phyloP scores from a whole-genome alignment of 2,797 vertebrate species.

The Spondyliosoma cantharus region DNA sequence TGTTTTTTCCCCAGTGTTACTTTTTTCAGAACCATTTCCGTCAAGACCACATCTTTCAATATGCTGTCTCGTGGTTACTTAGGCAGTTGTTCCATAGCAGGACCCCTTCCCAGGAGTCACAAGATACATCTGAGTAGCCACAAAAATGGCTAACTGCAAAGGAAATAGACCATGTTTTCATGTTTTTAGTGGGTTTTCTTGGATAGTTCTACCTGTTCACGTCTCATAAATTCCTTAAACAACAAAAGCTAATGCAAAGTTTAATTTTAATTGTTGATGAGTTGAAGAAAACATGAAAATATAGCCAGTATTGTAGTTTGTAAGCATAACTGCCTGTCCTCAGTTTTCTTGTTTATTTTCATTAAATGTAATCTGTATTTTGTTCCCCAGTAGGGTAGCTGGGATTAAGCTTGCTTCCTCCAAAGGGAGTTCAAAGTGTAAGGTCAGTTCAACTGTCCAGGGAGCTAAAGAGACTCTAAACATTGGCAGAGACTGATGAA shows the following conservation, averaged over 20 bases:
- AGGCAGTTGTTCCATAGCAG: neutral
- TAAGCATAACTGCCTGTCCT: neutral
- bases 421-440: neutral
- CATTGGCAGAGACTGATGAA: too few relatives aligned
- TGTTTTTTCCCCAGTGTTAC: neutral
- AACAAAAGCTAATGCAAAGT: neutral
- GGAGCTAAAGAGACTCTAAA: neutral
- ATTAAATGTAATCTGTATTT: neutral
- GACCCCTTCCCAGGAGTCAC: neutral
- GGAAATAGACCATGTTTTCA: neutral
- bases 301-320: neutral
- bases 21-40: neutral
- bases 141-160: neutral
- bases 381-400: neutral
- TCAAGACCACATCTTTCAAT: neutral
- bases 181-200: neutral
- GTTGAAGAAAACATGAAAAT: neutral
- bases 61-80: neutral
- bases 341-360: neutral
- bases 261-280: neutral
- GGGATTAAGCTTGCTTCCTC: neutral
- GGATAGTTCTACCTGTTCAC: neutral
- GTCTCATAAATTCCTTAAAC: neutral
- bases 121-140: neutral
- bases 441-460: neutral